Base-by-base conservation (phyloP, 2,888 invertebrate genomes). In the Eurytoma californica region DNA sequence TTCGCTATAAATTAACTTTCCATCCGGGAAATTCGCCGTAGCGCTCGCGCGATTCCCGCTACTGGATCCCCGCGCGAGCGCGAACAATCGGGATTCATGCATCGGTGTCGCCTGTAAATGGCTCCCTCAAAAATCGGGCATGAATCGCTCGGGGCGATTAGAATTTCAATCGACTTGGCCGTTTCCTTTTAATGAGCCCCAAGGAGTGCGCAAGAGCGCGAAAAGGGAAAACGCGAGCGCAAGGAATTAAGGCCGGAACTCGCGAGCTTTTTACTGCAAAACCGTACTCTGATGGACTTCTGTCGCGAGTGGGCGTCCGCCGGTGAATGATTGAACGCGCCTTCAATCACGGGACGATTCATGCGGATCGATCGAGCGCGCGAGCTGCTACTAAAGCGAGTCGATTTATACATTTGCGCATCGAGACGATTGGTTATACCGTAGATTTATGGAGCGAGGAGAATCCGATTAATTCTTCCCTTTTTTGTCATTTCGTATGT, bases 61-160 rank as follows among this genome's bases (percentile, higher is more conserved):
- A 20, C 49, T 30, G 30, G 61, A 24, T 2, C 55, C 7, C 13
- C 20, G 12, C 9, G 24, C 58, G 13, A 7, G 3, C 24, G 49
- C 39, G 60, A 73, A 66, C 49, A 73, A 77, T 77, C 70, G 65
- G 63, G 72, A 78, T 72, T 53, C 68, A 72, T 78, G 77, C 67
- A 72, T 72, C 67, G 61, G 67, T 67, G 77, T 61, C 77, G 67
- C 58, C 66, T 30, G 51, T 67, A 72, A 72, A 66, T 67, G 63
- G 9, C n/a, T 72, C 72, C 13, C 66, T 24, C 67, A 30, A 24
- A n/a, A 60, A 49, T 74, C 28, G 13, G 18, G 30, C 24, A 24
- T 16, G 28, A 61, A 30, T 61, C 61, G 7, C 4, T 3, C 13
- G 30, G 28, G 61, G 39, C 61, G 68, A 75, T 75, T 75, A 68